Evolutionary conservation across 2,888 invertebrate genomes (phyloP), one percentile per base, ranked within the genome.

Genomic region (Euspilapteryx auroguttella): DNA sequence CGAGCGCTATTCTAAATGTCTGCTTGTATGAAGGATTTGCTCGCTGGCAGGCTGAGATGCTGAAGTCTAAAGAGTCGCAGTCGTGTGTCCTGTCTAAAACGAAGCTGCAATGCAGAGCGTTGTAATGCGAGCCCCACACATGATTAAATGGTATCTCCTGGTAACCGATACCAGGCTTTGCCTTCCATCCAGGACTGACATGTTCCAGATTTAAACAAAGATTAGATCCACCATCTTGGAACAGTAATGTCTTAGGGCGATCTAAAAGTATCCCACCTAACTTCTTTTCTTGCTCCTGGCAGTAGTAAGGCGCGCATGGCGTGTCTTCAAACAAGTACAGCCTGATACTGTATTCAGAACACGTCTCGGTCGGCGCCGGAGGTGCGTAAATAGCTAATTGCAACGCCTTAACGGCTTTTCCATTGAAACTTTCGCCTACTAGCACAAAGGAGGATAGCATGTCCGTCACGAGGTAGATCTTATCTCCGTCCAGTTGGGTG

Each of bases 291-390:
- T 87, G 84, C 22, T 86, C 85, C 29, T 81, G 79, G 45, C 87
- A 85, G 40, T 91, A 92, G 64, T 96, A 93, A 45, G 91, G 82
- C n/a, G 95, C 93, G 42, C 94, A 94, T 29, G 88, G 88, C 3
- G 94, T 94, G 54, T 97, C 96, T 58, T 96, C 95, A 32, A 97
- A 83, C 30, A 94, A 88, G 64, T 98, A 97, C 21, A 98, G 88
- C 36, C 96, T 80, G 39, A 98, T 81, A 45, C 82, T 88, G 59
- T 86, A 90, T 54, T 92, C 92, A 32, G 85, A 75, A 31, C 84
- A 82, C 39, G 81, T 80, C 33, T 86, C 84, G 28, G 83, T 89
- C 8, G 84, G 78, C n/a, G 81, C 77, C 29, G 82, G 78, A 33
- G 87, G 87, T 17, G 90, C 91, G 57, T 95, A 97, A 13, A 93